These are phyloP conservation scores for Bembecia ichneumoniformis DNA, from an alignment of 2,888 invertebrate species.

Conservation along the genomic window DNA sequence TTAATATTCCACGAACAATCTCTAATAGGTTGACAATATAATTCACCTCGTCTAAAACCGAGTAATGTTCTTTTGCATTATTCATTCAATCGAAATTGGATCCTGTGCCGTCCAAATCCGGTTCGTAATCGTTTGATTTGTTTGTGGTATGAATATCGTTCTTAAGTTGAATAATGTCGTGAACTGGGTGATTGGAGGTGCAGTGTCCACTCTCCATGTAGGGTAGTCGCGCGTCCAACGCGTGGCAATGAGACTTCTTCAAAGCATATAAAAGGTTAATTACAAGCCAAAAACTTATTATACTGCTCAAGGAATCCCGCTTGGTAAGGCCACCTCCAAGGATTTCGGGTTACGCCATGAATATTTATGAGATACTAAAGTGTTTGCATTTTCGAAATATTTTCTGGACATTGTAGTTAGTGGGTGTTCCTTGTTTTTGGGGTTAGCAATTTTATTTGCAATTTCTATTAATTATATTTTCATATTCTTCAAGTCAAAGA, in stretches of 20 bases:
- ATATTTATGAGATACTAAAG: constrained; percentile 48
- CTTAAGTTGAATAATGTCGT: constrained; percentile 7
- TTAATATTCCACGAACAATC: constrained; percentile 7
- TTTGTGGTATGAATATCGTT: constrained; percentile 7
- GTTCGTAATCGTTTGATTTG: constrained; percentile 10
- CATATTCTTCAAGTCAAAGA: no score
- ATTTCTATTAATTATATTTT: neutral
- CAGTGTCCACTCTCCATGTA: constrained; percentile 29
- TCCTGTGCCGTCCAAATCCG: constrained; percentile 16
- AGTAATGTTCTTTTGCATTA: constrained; percentile 10
- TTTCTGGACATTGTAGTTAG: constrained; percentile 27
- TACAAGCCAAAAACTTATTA: constrained; percentile 47
- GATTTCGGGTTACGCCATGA: constrained; percentile 48
- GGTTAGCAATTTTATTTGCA: neutral
- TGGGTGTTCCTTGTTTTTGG: constrained; percentile 35
- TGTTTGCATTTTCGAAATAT: constrained; percentile 38
- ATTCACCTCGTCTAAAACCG: constrained; percentile 17
- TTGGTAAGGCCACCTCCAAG: constrained; percentile 49
- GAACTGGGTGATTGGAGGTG: constrained; percentile 12
- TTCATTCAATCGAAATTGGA: constrained; percentile 9
- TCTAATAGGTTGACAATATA: constrained; percentile 22
- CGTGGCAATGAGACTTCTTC: constrained; percentile 46
- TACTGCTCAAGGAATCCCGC: constrained; percentile 39
- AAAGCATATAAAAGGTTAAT: constrained; percentile 51
- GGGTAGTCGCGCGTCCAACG: constrained; percentile 44